Conservation (phyloP, 2,888 invertebrate species). For the Anorthoa munda region DNA sequence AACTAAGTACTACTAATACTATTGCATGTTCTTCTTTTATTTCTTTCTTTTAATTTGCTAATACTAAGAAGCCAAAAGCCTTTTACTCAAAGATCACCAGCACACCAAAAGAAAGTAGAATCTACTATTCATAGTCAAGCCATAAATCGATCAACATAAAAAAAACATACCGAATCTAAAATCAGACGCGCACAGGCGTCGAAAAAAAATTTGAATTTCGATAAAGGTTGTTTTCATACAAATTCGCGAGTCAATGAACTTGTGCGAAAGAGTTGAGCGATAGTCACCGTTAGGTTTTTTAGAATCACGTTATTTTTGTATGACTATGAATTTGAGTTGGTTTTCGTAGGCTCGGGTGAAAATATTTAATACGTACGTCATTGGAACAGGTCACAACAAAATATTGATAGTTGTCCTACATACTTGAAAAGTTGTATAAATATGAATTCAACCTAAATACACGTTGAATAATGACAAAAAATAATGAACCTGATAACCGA, state of each 20-base stretch:
- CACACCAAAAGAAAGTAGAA: background rate
- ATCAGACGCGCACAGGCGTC: constrained; percentile 28
- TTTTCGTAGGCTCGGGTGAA: background rate
- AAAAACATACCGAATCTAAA: constrained; percentile 8
- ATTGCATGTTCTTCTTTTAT: no score
- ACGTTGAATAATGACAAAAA: no score
- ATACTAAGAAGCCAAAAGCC: background rate
- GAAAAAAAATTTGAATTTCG: constrained; percentile 35
- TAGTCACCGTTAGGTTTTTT: constrained; percentile 31
- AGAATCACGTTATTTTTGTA: constrained; percentile 20
- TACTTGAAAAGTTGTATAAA: background rate
- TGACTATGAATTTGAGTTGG: background rate
- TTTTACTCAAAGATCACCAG: background rate
- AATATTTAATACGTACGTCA: constrained; percentile 19
- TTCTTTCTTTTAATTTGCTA: no score
- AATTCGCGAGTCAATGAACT: constrained; percentile 49
- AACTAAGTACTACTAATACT: no score
- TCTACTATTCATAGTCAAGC: constrained; percentile 1
- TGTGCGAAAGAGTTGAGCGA: background rate
- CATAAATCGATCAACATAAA: constrained; percentile 1
- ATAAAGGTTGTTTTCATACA: constrained; percentile 38
- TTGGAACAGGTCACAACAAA: constrained; percentile 6
- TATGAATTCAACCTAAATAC: no score
- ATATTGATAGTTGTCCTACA: background rate
- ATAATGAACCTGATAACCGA: no score